Conservation (phyloP, 1,140 invertebrate species). For the Nomia melanderi region DNA sequence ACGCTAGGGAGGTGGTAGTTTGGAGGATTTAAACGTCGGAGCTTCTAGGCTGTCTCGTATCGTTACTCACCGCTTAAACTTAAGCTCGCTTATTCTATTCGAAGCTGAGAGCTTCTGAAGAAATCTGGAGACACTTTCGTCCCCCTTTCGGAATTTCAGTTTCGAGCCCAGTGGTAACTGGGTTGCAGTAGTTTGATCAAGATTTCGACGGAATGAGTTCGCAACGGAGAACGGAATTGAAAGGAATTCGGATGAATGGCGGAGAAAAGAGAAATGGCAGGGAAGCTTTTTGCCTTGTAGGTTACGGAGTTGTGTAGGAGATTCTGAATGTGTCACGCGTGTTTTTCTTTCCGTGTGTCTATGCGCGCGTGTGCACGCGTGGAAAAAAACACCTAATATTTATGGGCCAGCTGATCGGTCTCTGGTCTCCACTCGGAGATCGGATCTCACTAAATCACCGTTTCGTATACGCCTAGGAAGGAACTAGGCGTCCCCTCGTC, state of each 20-base stretch:
- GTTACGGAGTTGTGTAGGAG: too few species aligned
- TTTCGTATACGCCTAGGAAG: constrained; percentile 73
- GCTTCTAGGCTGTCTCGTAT: neutral
- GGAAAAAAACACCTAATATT: constrained; percentile 77
- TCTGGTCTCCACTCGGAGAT: constrained; percentile 69
- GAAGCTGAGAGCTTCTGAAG: too few species aligned
- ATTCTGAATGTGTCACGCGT: constrained; percentile 2
- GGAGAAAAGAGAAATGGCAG: constrained; percentile 67
- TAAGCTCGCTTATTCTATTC: neutral
- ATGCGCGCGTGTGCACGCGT: constrained; percentile 14
- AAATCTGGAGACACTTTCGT: too few species aligned
- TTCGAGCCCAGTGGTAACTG: too few species aligned
- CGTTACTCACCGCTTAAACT: neutral
- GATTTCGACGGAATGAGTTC: neutral
- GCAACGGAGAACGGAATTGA: constrained; percentile 58
- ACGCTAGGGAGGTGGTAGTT: neutral
- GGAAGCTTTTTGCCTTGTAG: too few species aligned
- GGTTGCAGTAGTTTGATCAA: too few species aligned
- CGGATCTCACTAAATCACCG: constrained; percentile 76
- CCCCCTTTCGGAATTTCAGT: too few species aligned
- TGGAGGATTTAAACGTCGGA: constrained; percentile 36
- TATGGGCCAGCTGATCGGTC: constrained; percentile 74
- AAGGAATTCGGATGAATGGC: constrained; percentile 61
- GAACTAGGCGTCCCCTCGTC: constrained; percentile 60
- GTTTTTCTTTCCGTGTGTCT: neutral